Percentiles rank a stretch among this genome's conserved stretches.
Conservation (phyloP, 2,113 vertebrate species). For the Pandion haliaetus region DNA sequence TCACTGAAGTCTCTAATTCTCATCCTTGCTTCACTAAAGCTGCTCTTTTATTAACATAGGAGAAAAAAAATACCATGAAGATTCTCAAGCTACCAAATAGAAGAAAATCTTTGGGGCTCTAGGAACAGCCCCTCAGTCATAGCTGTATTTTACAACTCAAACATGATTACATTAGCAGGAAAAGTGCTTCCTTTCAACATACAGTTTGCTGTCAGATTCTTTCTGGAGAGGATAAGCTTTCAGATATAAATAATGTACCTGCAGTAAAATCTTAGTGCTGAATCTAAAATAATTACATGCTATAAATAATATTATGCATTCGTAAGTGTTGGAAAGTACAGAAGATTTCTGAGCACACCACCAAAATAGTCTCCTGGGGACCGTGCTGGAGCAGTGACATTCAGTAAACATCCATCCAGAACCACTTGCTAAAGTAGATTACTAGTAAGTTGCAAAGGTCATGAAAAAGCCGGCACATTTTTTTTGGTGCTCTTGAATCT, state of each 20-base stretch:
- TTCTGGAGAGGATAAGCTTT: neutral
- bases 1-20: neutral
- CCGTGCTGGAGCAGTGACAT: neutral
- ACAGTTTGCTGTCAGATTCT: neutral
- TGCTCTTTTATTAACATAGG: neutral
- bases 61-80: neutral
- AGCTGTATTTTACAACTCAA: neutral
- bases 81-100: neutral
- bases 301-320: neutral
- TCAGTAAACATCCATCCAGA: neutral
- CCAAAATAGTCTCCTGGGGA: neutral
- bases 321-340: neutral
- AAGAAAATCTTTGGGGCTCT: neutral
- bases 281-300: neutral
- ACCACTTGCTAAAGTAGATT: neutral
- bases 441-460: constrained; percentile 11
- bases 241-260: neutral
- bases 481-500: neutral
- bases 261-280: neutral
- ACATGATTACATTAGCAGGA: neutral
- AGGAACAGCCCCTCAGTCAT: neutral
- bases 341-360: neutral
- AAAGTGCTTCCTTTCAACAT: neutral
- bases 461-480: neutral
- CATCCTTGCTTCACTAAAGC: neutral